Conservation (phyloP, 2,113 vertebrate species). For the Upupa epops region DNA sequence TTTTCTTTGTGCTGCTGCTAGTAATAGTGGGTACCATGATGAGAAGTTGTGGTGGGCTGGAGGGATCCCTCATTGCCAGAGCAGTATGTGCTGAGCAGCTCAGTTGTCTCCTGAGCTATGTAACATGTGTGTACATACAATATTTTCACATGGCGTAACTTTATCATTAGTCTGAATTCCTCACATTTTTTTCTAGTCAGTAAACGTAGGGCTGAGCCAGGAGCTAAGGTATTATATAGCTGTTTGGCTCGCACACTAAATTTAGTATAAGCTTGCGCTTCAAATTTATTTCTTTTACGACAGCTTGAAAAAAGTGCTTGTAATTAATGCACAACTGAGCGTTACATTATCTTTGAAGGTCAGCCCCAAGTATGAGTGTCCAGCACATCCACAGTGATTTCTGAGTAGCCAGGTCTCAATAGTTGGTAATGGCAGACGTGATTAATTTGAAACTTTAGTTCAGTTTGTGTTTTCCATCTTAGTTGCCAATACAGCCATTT, state of each 20-base stretch:
- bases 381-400: neutral
- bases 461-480: neutral
- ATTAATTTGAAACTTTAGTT: neutral
- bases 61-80: neutral
- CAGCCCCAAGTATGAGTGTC: neutral
- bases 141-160: neutral
- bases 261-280: neutral
- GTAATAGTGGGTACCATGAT: neutral
- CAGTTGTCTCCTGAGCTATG: neutral
- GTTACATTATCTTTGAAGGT: neutral
- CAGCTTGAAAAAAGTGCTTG: rapidly evolving
- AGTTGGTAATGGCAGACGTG: neutral
- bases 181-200: neutral
- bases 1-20: neutral
- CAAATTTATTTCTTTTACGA: neutral
- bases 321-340: neutral
- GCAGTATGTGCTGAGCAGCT: neutral
- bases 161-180: neutral
- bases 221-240: neutral
- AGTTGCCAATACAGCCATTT: neutral
- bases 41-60: neutral
- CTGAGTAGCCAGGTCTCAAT: neutral
- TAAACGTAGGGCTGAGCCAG: neutral
- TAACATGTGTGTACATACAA: rapidly evolving
- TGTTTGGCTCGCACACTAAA: rapidly evolving